Conservation (phyloP, 2,888 invertebrate genomes). For the Frankliniella intonsa region DNA sequence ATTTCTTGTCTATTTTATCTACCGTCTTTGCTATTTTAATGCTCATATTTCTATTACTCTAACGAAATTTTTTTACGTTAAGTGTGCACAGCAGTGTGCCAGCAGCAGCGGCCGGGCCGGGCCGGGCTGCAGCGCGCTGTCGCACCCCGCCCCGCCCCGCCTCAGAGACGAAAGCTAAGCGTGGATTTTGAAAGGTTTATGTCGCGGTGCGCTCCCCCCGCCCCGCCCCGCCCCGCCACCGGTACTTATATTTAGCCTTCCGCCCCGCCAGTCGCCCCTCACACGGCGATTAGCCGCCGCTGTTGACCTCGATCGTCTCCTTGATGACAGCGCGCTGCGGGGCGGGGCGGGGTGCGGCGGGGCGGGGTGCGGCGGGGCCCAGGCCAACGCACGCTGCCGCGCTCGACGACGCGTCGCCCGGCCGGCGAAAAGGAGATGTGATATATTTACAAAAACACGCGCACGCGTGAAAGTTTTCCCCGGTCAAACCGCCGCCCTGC, state of each 20-base stretch:
- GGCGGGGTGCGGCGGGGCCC: neutral
- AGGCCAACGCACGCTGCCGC: neutral
- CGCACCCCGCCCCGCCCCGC: neutral
- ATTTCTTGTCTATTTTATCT: too few species aligned
- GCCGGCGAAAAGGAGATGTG: too few species aligned
- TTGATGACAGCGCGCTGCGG: neutral
- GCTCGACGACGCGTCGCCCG: too few species aligned
- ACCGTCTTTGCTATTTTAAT: too few species aligned
- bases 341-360: neutral
- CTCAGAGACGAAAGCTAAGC: neutral
- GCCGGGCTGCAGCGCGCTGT: too few species aligned
- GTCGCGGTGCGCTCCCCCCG: neutral
- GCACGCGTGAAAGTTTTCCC: too few species aligned
- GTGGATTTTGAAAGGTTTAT: slow-evolving; percentile 27
- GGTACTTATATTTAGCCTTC: slow-evolving; percentile 11
- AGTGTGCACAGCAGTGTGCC: too few species aligned
- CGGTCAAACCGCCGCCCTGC: too few species aligned
- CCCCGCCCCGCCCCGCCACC: neutral
- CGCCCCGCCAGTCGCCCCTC: neutral
- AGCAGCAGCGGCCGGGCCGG: too few species aligned
- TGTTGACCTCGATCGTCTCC: neutral
- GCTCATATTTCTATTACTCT: too few species aligned
- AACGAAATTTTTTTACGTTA: too few species aligned
- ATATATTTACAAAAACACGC: too few species aligned
- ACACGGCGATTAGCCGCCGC: neutral